Conservation (phyloP, 2,888 invertebrate genomes). For the Apamea anceps region DNA sequence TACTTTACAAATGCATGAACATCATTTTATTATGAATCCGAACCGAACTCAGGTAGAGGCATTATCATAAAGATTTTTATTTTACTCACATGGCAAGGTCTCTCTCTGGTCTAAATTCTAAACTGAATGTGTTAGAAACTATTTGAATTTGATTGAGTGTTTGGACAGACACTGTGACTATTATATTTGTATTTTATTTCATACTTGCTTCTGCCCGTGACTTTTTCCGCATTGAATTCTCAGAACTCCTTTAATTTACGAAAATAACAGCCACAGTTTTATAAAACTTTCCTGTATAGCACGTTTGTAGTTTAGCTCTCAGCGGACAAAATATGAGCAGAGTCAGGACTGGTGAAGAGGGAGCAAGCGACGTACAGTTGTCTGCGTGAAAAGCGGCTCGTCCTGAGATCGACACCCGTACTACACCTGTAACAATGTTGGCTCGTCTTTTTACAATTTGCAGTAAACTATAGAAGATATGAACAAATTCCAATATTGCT, state of each 20-base stretch:
- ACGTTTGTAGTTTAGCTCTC: background rate
- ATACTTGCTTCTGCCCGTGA: background rate
- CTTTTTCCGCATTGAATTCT: background rate
- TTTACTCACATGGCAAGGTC: slow-evolving; percentile 72
- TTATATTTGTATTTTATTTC: background rate
- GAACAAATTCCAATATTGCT: background rate
- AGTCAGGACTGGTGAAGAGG: background rate
- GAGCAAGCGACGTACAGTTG: background rate
- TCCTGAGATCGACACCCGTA: too few species aligned
- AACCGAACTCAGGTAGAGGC: slow-evolving; percentile 72
- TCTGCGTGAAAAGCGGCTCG: too few species aligned
- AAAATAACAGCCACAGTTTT: background rate
- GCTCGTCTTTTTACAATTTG: background rate
- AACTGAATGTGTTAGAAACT: slow-evolving; percentile 65
- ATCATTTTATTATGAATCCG: slow-evolving; percentile 86
- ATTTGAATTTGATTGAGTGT: slow-evolving; percentile 55
- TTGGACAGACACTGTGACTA: background rate
- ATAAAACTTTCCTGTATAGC: background rate
- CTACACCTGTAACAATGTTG: background rate
- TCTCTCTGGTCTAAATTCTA: slow-evolving; percentile 66
- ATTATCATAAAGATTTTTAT: slow-evolving; percentile 80
- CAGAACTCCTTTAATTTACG: too few species aligned
- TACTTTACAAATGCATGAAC: slow-evolving; percentile 78
- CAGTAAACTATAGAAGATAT: background rate
- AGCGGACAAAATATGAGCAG: background rate